Evolutionary conservation across 2,113 vertebrate genomes (phyloP).

Genomic region (Protobothrops flavoviridis): DNA sequence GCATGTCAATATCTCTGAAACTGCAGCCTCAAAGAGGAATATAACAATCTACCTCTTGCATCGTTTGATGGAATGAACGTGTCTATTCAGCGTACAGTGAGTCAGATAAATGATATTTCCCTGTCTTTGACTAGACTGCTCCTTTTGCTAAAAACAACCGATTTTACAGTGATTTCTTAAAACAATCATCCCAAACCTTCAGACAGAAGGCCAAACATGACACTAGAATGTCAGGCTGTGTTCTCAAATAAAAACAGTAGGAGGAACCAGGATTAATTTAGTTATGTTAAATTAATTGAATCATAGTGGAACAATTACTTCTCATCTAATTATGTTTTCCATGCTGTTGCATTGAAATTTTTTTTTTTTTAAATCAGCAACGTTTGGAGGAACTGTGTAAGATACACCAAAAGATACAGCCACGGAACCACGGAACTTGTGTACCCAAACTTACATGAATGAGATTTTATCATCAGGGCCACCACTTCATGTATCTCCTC

Average conservation of each 20-base stretch:
- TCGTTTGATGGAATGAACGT: not conserved
- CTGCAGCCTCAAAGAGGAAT: not conserved
- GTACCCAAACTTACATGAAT: not conserved
- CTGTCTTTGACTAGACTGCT: not conserved
- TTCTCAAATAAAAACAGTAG: not conserved
- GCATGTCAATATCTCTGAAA: not conserved
- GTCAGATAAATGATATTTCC: not conserved
- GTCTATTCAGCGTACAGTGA: not conserved
- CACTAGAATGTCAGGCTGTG: not conserved
- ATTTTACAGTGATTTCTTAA: not conserved
- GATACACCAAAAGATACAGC: not conserved
- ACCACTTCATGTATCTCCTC: not conserved
- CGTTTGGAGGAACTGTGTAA: not conserved
- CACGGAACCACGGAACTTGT: not conserved
- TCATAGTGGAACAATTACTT: not conserved
- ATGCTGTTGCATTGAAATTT: not conserved
- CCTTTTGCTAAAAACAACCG: not conserved
- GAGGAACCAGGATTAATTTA: not conserved
- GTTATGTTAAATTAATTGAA: not conserved
- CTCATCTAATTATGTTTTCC: not conserved
- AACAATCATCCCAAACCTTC: not conserved
- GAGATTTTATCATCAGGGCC: not conserved
- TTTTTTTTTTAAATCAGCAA: not conserved
- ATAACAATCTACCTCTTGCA: not conserved
- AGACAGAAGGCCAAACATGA: not conserved